These are phyloP conservation scores for Pao palembangensis DNA, from an alignment of 2,113 vertebrate species.

Conservation along the genomic window DNA sequence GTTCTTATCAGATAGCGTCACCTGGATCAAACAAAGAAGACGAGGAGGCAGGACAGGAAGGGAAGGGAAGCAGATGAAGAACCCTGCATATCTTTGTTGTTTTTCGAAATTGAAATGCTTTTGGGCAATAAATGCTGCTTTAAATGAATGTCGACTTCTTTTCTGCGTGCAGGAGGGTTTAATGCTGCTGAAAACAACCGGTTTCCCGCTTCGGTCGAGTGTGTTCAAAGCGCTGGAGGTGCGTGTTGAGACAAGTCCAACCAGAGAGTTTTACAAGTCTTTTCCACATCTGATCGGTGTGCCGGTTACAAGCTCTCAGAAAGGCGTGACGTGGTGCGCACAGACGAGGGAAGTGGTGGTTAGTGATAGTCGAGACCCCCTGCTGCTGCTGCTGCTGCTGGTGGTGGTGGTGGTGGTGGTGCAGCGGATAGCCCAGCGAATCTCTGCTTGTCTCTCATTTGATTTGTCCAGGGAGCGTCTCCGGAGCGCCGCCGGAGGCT, in stretches of 20 bases:
- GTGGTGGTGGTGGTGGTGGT: too few relatives aligned
- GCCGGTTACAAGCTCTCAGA: not conserved
- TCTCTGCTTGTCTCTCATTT: slow-evolving; percentile 48
- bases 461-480: slow-evolving; percentile 36
- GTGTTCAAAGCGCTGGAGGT: too few relatives aligned
- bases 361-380: slow-evolving; percentile 46
- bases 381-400: slow-evolving; percentile 35
- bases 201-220: too few relatives aligned
- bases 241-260: too few relatives aligned
- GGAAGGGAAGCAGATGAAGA: not conserved
- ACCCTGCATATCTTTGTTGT: not conserved
- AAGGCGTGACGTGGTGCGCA: slow-evolving; percentile 9
- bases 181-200: too few relatives aligned
- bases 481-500: slow-evolving; percentile 7
- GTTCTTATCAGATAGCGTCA: slow-evolving; percentile 23
- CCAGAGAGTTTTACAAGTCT: too few relatives aligned
- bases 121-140: too few relatives aligned
- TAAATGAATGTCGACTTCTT: too few relatives aligned
- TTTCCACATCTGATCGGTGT: too few relatives aligned
- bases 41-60: not conserved
- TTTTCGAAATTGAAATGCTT: too few relatives aligned
- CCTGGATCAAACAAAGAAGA: not conserved
- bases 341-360: slow-evolving; percentile 31
- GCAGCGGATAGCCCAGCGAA: slow-evolving; percentile 34
- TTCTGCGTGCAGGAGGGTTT: too few relatives aligned